phyloP scores from a whole-genome alignment of 2,888 invertebrate species.

The Acleris emargana region DNA sequence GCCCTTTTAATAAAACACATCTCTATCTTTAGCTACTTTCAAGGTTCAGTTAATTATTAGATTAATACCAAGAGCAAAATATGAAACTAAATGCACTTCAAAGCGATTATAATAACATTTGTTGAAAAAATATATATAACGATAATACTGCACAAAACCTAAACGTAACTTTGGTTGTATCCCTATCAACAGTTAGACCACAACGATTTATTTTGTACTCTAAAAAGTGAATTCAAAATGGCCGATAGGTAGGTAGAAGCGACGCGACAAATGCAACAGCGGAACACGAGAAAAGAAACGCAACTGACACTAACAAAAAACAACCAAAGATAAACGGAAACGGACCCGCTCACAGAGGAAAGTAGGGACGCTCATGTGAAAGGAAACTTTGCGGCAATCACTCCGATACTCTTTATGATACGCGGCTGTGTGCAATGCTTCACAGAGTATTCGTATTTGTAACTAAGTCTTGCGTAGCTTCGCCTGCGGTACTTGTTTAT shows the following conservation, averaged over 20 bases:
- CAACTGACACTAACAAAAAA: conserved; percentile 72
- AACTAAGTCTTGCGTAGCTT: conserved; percentile 50
- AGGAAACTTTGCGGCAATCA: conserved; percentile 72
- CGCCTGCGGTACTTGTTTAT: not conserved
- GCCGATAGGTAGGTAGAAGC: conserved; percentile 39
- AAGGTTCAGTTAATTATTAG: too few relatives aligned
- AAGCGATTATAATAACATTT: too few relatives aligned
- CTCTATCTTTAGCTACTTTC: too few relatives aligned
- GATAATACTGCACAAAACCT: too few relatives aligned
- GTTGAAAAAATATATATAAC: too few relatives aligned
- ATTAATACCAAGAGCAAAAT: too few relatives aligned
- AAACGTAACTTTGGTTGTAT: too few relatives aligned
- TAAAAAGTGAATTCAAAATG: conserved; percentile 35
- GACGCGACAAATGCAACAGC: conserved; percentile 67
- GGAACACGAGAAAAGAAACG: conserved; percentile 70
- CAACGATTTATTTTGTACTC: not conserved
- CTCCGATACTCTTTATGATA: conserved; percentile 39
- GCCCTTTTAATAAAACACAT: too few relatives aligned
- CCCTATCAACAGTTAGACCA: too few relatives aligned
- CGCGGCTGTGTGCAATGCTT: conserved; percentile 14
- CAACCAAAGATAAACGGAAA: conserved; percentile 78
- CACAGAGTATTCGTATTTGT: conserved; percentile 51
- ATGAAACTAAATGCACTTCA: too few relatives aligned
- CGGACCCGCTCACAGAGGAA: conserved; percentile 77
- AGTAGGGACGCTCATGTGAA: conserved; percentile 67